phyloP scores from a whole-genome alignment of 1,140 invertebrate genomes.

The Hyphantria cunea region DNA sequence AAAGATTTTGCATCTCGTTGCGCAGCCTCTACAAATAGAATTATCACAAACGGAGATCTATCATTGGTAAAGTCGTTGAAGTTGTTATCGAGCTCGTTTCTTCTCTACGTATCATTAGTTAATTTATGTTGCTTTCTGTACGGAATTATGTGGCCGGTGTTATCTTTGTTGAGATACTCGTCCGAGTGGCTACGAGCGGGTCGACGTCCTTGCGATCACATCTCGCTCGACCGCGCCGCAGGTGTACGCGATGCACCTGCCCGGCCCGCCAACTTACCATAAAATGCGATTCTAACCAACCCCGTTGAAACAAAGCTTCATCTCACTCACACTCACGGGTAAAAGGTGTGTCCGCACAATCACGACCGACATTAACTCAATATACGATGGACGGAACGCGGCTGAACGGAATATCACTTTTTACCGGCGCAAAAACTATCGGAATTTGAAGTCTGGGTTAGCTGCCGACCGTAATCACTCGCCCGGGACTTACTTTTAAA shows the following conservation, averaged over 20 bases:
- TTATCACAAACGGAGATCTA: conserved; percentile 41
- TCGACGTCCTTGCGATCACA: conserved; percentile 52
- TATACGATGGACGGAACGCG: conserved; percentile 65
- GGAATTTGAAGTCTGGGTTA: conserved; percentile 70
- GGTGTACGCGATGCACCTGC: conserved; percentile 74
- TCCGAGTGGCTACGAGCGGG: conserved; percentile 39
- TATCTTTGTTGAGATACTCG: conserved; percentile 57
- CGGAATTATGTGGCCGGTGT: conserved; percentile 59
- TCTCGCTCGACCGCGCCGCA: conserved; percentile 57
- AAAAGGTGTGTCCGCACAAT: conserved; percentile 60
- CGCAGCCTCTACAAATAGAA: conserved; percentile 33
- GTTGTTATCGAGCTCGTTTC: conserved; percentile 44
- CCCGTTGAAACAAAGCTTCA: conserved; percentile 55
- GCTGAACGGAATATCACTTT: conserved; percentile 76
- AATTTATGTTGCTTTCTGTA: conserved; percentile 64
- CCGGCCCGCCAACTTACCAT: conserved; percentile 64
- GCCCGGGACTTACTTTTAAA: conserved; percentile 69
- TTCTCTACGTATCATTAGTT: conserved; percentile 62
- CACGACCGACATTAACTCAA: conserved; percentile 74
- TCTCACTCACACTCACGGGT: conserved; percentile 48
- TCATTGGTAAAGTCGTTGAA: conserved; percentile 39
- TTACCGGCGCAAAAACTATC: conserved; percentile 79
- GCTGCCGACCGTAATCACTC: conserved; percentile 65
- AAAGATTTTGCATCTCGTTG: conserved; percentile 30
- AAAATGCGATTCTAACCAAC: conserved; percentile 71